phyloP scores from a whole-genome alignment of 2,888 invertebrate genomes.

The Hipparchia semele region DNA sequence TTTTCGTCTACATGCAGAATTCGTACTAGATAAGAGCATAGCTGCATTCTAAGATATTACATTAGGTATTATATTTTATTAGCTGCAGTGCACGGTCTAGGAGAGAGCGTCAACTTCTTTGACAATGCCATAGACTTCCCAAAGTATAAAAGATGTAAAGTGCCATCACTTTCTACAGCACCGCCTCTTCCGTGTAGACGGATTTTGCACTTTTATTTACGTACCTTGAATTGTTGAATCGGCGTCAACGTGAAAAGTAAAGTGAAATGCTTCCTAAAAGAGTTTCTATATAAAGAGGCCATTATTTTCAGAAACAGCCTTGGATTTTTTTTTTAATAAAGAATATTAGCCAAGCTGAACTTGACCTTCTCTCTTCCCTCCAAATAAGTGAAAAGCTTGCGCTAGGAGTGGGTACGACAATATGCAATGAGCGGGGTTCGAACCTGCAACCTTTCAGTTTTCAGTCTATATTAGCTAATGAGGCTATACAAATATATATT shows the following conservation, averaged over 20 bases:
- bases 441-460: too few species aligned
- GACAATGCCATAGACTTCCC: not conserved
- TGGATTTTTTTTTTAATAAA: not conserved
- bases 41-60: not conserved
- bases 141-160: slow-evolving; percentile 10
- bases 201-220: slow-evolving; percentile 78
- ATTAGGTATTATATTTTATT: too few species aligned
- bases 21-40: not conserved
- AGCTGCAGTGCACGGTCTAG: not conserved
- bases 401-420: too few species aligned
- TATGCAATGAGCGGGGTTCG: too few species aligned
- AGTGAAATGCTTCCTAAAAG: slow-evolving; percentile 10
- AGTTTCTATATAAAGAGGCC: slow-evolving; percentile 11
- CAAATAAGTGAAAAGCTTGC: too few species aligned
- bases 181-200: slow-evolving; percentile 79
- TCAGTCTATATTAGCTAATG: too few species aligned
- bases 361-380: too few species aligned
- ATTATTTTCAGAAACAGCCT: slow-evolving; percentile 5
- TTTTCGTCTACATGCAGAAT: too few species aligned
- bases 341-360: too few species aligned
- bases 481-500: too few species aligned
- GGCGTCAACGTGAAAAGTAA: slow-evolving; percentile 60
- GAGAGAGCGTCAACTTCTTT: not conserved
- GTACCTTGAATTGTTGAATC: slow-evolving; percentile 62
- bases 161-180: slow-evolving; percentile 64